These are phyloP conservation scores for Rhinoraja longicauda DNA, from an alignment of 2,797 vertebrate genomes.

Conservation along the genomic window DNA sequence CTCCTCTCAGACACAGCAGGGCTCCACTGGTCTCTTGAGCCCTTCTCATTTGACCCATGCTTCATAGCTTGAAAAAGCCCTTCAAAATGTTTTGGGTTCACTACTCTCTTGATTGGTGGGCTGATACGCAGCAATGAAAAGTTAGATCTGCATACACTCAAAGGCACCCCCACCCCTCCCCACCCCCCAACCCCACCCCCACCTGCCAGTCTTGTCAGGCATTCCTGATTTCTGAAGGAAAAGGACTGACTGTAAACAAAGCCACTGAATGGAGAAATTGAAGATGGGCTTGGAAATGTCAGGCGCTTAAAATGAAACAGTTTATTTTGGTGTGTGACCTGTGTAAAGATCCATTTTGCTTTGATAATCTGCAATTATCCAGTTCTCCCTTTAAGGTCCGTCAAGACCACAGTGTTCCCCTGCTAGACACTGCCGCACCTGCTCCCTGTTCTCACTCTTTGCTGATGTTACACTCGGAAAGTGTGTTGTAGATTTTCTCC, in stretches of 20 bases:
- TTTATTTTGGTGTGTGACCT: neutral
- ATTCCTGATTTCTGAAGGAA: neutral
- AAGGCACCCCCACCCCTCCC: neutral
- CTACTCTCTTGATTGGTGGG: constrained; percentile 19
- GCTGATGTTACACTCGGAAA: neutral
- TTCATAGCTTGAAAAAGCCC: constrained; percentile 18
- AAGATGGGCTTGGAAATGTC: neutral
- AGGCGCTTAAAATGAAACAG: neutral
- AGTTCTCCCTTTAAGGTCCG: neutral
- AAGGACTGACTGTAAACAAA: constrained; percentile 27
- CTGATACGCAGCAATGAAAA: constrained; percentile 22
- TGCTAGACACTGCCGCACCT: neutral
- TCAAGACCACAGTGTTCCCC: too few species aligned
- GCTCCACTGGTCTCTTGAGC: constrained; percentile 33
- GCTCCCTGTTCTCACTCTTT: neutral
- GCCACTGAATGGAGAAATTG: neutral
- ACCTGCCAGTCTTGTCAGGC: constrained; percentile 20
- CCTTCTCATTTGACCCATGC: constrained; percentile 19
- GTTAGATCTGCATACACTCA: constrained; percentile 19
- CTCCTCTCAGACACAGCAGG: constrained; percentile 18
- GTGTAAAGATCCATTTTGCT: neutral
- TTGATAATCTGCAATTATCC: neutral
- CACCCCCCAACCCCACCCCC: neutral
- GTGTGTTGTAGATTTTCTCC: neutral
- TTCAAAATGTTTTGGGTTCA: constrained; percentile 33